Evolutionary conservation across 2,797 vertebrate species (phyloP).

Genomic region (Margarornis squamiger): DNA sequence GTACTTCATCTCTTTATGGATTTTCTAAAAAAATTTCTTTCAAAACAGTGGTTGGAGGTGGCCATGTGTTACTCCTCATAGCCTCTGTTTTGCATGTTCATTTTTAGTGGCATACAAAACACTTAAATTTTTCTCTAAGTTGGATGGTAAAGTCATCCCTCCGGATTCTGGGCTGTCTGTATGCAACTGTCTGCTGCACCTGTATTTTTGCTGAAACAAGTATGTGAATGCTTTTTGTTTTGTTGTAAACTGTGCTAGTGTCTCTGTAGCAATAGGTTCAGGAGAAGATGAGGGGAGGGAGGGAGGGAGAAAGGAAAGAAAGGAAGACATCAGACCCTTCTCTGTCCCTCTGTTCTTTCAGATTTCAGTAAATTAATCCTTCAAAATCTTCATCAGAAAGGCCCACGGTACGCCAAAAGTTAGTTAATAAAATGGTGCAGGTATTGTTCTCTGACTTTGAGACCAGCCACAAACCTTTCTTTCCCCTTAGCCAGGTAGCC

Average conservation of each 20-base stretch:
- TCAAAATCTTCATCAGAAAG: neutral
- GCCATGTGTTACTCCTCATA: neutral
- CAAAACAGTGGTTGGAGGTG: neutral
- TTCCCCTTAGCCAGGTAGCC: neutral
- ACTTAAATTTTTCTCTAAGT: neutral
- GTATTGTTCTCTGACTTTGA: neutral
- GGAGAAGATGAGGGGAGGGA: neutral
- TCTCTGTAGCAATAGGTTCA: neutral
- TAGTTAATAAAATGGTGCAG: neutral
- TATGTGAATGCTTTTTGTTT: neutral
- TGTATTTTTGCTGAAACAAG: neutral
- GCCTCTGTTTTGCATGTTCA: neutral
- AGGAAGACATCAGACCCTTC: neutral
- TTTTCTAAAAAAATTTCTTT: neutral
- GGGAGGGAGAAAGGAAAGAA: neutral
- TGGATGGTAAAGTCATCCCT: neutral
- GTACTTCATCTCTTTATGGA: neutral
- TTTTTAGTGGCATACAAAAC: neutral
- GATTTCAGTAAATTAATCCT: neutral
- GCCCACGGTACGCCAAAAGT: accelerated
- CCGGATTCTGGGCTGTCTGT: neutral
- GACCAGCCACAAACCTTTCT: neutral
- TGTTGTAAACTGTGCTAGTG: neutral
- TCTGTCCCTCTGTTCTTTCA: neutral
- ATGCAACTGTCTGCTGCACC: neutral